phyloP scores from a whole-genome alignment of 1,140 invertebrate species.

The Eumaeus atala region DNA sequence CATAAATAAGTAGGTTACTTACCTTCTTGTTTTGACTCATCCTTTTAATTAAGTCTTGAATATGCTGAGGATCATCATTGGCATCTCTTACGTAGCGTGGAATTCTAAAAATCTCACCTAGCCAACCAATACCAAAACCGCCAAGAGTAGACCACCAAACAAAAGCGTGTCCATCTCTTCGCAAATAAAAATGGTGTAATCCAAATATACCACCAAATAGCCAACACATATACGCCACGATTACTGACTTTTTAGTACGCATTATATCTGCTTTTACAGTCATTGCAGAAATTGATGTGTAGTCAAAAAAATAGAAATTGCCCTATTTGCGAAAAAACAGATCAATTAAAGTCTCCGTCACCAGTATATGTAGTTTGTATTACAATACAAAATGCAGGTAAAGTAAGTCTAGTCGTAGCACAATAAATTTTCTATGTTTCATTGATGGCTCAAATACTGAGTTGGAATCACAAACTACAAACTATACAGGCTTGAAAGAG shows the following conservation, averaged over 20 bases:
- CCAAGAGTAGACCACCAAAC: slow-evolving; percentile 90
- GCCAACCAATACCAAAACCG: slow-evolving; percentile 91
- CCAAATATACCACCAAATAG: slow-evolving; percentile 90
- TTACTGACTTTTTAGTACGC: slow-evolving; percentile 77
- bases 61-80: slow-evolving; percentile 84
- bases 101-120: slow-evolving; percentile 89
- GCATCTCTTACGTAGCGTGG: slow-evolving; percentile 91
- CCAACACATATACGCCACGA: slow-evolving; percentile 88
- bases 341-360: slow-evolving; percentile 4
- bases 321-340: slow-evolving; percentile 13
- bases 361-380: neutral
- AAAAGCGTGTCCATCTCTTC: slow-evolving; percentile 92
- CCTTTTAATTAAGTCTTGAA: slow-evolving; percentile 79
- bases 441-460: neutral
- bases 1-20: neutral
- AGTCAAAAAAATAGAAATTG: slow-evolving; percentile 20
- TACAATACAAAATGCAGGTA: neutral
- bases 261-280: slow-evolving; percentile 29
- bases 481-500: neutral
- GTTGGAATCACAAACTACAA: slow-evolving; percentile 9
- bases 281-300: slow-evolving; percentile 28
- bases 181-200: slow-evolving; percentile 92
- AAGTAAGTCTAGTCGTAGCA: neutral
- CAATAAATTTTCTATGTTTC: neutral
- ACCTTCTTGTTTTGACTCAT: slow-evolving; percentile 80